A percentile compares a stretch with the other conserved stretches of the same genome.
phyloP scores from a whole-genome alignment of 1,140 invertebrate species.

The Ganaspis sp. region DNA sequence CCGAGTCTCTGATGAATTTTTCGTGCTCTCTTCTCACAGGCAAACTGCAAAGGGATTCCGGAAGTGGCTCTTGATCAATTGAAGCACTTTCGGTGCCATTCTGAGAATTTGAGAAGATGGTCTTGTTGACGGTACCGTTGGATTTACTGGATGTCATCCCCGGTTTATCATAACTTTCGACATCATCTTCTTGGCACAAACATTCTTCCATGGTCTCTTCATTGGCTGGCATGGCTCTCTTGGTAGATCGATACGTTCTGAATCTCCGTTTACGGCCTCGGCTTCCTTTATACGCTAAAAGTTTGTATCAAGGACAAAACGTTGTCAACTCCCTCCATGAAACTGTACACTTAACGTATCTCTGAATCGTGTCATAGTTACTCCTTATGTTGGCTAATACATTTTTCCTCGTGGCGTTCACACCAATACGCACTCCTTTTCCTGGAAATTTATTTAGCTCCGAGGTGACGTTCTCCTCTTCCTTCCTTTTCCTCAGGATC shows the following conservation, averaged over 20 bases:
- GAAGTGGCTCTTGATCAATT: not conserved
- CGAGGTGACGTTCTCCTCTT: not conserved
- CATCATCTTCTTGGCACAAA: constrained; percentile 45
- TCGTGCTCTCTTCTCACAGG: constrained; percentile 81
- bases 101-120: not conserved
- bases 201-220: constrained; percentile 55
- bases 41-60: constrained; percentile 66
- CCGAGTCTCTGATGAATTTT: constrained; percentile 82
- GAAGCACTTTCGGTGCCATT: not conserved
- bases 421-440: not conserved
- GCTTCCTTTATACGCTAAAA: constrained; percentile 74
- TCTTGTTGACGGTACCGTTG: not conserved
- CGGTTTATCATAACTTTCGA: not conserved
- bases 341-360: constrained; percentile 6
- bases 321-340: constrained; percentile 49
- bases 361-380: constrained; percentile 23
- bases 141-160: constrained; percentile 34
- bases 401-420: constrained; percentile 13
- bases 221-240: constrained; percentile 66
- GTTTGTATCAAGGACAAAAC: constrained; percentile 63
- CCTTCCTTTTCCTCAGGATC: not conserved
- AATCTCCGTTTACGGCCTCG: constrained; percentile 51
- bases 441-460: constrained; percentile 2
- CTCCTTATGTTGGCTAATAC: not conserved
- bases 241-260: constrained; percentile 56